Evolutionary conservation across 2,113 vertebrate genomes (phyloP).

Genomic region (Cyanoramphus novaezelandiae): DNA sequence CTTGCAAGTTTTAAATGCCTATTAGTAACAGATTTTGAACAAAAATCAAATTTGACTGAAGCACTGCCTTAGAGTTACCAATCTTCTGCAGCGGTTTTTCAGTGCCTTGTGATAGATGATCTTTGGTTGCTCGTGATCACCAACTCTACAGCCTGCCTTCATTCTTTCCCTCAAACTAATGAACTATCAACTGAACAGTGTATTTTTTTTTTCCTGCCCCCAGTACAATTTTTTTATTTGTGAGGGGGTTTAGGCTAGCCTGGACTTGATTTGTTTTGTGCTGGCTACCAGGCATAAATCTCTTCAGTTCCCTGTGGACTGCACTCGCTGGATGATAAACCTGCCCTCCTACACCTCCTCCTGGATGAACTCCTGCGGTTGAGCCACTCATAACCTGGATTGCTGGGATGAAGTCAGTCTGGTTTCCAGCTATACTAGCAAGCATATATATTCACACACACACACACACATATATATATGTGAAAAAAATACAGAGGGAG

Average conservation of each 20-base stretch:
- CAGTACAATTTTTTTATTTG: background rate
- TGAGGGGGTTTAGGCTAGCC: background rate
- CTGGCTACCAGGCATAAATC: background rate
- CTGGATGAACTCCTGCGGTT: background rate
- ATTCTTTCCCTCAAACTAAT: background rate
- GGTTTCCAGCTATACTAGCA: background rate
- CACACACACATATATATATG: no score
- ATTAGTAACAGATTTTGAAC: background rate
- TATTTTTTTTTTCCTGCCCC: background rate
- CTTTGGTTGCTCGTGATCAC: background rate
- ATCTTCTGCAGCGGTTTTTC: background rate
- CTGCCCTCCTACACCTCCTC: background rate
- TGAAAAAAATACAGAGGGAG: background rate
- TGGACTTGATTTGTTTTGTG: background rate
- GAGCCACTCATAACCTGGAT: background rate
- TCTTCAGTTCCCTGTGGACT: background rate
- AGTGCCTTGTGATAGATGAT: background rate
- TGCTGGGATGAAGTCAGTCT: background rate
- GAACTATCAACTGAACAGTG: background rate
- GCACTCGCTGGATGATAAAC: background rate
- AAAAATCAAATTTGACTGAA: background rate
- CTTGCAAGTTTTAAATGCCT: background rate
- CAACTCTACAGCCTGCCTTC: background rate
- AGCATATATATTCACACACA: background rate
- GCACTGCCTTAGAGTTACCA: background rate